Evolutionary conservation across 2,113 vertebrate genomes (phyloP), one percentile per base, ranked within the genome.

Genomic region (Neogobius melanostomus): DNA sequence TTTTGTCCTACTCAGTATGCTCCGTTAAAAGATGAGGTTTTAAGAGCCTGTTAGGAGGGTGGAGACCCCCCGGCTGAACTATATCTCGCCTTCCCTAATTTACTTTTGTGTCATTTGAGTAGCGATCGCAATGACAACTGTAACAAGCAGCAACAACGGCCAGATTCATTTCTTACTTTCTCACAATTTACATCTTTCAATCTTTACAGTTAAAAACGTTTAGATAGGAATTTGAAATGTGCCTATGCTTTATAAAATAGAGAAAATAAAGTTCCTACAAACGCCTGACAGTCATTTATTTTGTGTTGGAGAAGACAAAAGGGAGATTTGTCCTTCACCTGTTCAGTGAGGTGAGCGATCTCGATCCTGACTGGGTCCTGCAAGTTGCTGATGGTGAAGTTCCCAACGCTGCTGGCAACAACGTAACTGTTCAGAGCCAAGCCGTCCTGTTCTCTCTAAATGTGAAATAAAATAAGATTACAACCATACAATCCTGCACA

Each of bases 371-470:
- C 95, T 1, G 94, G 93, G 8, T 97, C 92, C 54, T 51, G 79
- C 74, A 99, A 94, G 82, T 94, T 77, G 4, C 66, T 88, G 85
- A 99, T 94, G 59, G 93, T 91, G 21, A 93, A 74, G 82, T 98
- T 98, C 17, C 93, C 96, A 77, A 98, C 94, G 54, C 96, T 99
- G 88, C 95, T 98, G 0, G 98, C 96, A 82, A 99, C 96, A 75
- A 99, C 96, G 46, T 94, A 99, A 82, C 97, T 98, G 81, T 93
- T 95, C 69, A 98, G 87, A 59, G 83, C 70, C 46, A 75, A 14
- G 0, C 80, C 74, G 16, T 71, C 54, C 74, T 82, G 85, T 56
- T 86, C 64, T 6, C 81, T 85, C 91, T 94, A 68, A 44, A 75
- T 56, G 57, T 47, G 3, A 49, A 57, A 36, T 28, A 36, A 59